phyloP scores from a whole-genome alignment of 2,797 vertebrate genomes.

The Peromyscus eremicus region DNA sequence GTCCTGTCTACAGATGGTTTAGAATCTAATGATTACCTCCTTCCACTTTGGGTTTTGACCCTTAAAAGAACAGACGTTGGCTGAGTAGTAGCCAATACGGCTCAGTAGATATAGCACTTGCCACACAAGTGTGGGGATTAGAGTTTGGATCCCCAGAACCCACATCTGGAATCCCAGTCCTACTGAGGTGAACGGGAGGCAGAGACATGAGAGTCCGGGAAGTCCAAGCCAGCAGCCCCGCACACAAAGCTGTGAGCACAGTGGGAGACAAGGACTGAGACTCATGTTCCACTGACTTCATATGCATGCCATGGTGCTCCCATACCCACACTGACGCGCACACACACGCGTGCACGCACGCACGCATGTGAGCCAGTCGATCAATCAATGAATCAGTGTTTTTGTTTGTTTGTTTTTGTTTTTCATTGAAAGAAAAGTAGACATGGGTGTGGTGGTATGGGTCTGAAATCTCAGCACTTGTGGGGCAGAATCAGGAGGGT shows the following conservation, averaged over 20 bases:
- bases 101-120: not conserved
- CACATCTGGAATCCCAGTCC: not conserved
- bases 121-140: not conserved
- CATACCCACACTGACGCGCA: not conserved
- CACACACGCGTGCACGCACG: accelerated
- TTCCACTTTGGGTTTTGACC: not conserved
- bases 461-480: not conserved
- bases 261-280: not conserved
- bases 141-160: not conserved
- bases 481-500: not conserved
- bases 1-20: not conserved
- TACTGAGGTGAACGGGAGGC: not conserved
- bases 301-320: not conserved
- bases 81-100: too few species aligned
- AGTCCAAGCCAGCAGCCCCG: not conserved
- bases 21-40: not conserved
- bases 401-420: not conserved
- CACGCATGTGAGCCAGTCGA: too few species aligned
- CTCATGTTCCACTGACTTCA: not conserved
- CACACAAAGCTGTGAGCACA: not conserved
- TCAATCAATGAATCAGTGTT: not conserved
- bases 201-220: too few species aligned
- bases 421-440: not conserved
- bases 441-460: too few species aligned
- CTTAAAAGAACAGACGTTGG: not conserved